phyloP scores from a whole-genome alignment of 2,113 vertebrate species.

The Nanger granti region DNA sequence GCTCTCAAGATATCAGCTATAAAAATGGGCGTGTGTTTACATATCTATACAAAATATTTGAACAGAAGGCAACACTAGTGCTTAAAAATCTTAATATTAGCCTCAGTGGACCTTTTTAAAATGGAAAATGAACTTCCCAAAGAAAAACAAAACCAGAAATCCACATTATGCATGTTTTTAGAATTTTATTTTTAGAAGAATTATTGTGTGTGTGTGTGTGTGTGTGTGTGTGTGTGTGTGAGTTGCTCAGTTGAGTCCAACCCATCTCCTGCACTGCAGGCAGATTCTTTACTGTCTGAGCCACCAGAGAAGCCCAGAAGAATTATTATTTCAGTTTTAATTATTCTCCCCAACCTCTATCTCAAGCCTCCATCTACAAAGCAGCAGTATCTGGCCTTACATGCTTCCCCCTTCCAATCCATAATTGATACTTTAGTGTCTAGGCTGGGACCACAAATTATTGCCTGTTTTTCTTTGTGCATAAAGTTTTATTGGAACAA shows the following conservation, averaged over 20 bases:
- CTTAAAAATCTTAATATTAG: slow-evolving; percentile 35
- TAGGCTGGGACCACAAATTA: background rate
- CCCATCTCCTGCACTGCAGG: background rate
- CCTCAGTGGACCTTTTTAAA: background rate
- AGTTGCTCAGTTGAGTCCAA: background rate
- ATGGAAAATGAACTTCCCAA: slow-evolving; percentile 1
- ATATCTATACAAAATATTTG: slow-evolving; percentile 25
- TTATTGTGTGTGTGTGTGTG: background rate
- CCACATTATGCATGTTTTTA: background rate
- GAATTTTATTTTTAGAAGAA: background rate
- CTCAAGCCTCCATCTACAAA: background rate
- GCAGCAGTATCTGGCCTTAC: background rate
- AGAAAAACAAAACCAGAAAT: background rate
- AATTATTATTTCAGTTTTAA: background rate
- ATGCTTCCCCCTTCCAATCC: background rate
- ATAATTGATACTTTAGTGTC: background rate
- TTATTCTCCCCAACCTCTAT: background rate
- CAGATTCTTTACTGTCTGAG: background rate
- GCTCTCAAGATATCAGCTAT: slow-evolving; percentile 31
- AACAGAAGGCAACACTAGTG: background rate
- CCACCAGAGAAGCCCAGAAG: background rate
- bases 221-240: background rate
- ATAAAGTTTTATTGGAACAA: background rate
- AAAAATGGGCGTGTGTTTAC: slow-evolving; percentile 39
- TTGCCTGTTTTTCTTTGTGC: background rate